Evolutionary conservation across 1,140 invertebrate species (phyloP).

Genomic region (Pristionchus pacificus): DNA sequence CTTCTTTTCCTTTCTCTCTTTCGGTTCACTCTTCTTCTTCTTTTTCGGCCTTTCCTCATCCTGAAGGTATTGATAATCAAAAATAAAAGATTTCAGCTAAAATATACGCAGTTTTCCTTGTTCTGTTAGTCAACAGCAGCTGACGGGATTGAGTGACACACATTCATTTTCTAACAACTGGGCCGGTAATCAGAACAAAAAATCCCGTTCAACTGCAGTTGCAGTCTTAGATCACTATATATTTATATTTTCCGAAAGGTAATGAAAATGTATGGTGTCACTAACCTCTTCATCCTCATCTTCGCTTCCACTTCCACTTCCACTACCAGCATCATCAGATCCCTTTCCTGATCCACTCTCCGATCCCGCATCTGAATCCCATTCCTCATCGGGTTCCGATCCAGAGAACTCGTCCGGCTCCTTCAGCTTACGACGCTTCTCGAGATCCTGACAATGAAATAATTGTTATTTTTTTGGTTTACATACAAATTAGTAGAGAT

Average conservation of each 20-base stretch:
- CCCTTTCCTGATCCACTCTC: constrained; percentile 1
- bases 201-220: no score
- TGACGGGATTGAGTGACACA: no score
- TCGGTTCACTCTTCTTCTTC: constrained; percentile 10
- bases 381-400: constrained; percentile 57
- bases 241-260: constrained; percentile 34
- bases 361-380: constrained; percentile 30
- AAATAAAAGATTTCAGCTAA: neutral
- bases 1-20: constrained; percentile 25
- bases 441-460: constrained; percentile 20
- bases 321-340: constrained; percentile 63
- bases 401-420: constrained; percentile 57
- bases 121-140: no score
- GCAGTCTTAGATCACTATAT: no score
- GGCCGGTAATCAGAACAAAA: no score
- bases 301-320: constrained; percentile 14
- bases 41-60: constrained; percentile 15
- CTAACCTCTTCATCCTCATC: constrained; percentile 63
- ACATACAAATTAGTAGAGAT: no score
- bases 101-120: constrained; percentile 20
- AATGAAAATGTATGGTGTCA: constrained; percentile 76
- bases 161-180: no score
- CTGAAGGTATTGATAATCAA: no score
- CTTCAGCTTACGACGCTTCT: constrained; percentile 55
- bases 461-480: no score